Conservation (phyloP, 1,140 invertebrate genomes). For the Drosophila yakuba region DNA sequence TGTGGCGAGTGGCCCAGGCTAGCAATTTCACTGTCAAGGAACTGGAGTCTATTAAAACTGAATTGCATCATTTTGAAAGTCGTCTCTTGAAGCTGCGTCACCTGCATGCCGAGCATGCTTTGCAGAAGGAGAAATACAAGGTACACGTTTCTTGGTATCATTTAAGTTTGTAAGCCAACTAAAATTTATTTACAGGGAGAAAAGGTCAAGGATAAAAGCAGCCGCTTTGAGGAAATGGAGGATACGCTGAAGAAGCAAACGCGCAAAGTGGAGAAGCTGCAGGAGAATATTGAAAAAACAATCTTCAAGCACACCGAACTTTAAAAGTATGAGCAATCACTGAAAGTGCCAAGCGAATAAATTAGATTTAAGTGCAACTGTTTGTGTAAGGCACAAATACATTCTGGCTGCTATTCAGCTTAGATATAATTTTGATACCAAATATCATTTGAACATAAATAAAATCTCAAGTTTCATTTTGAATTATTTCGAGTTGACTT, state of each 20-base stretch:
- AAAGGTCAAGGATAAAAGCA: conserved; percentile 87
- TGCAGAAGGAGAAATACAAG: conserved; percentile 88
- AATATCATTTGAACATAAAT: conserved; percentile 55
- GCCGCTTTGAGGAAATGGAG: conserved; percentile 88
- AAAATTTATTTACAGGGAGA: conserved; percentile 85
- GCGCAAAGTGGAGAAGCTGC: conserved; percentile 94
- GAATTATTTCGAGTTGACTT: neutral
- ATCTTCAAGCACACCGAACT: conserved; percentile 92
- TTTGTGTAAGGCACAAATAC: conserved; percentile 39
- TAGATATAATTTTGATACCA: conserved; percentile 64
- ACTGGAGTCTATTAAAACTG: conserved; percentile 93
- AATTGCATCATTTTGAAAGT: conserved; percentile 95
- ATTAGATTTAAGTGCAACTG: conserved; percentile 45
- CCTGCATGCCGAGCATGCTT: conserved; percentile 90
- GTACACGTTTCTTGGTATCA: conserved; percentile 44
- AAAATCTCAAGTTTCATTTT: conserved; percentile 37
- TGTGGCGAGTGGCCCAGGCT: conserved; percentile 93
- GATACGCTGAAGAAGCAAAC: conserved; percentile 92
- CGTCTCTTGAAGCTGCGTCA: conserved; percentile 93
- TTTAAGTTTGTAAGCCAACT: no score
- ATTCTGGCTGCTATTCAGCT: conserved; percentile 28
- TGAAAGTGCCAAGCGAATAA: conserved; percentile 66
- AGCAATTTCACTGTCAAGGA: conserved; percentile 93
- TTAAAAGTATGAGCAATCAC: conserved; percentile 78
- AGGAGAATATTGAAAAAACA: conserved; percentile 91